phyloP scores from a whole-genome alignment of 2,113 vertebrate species.

The Cynoglossus semilaevis region DNA sequence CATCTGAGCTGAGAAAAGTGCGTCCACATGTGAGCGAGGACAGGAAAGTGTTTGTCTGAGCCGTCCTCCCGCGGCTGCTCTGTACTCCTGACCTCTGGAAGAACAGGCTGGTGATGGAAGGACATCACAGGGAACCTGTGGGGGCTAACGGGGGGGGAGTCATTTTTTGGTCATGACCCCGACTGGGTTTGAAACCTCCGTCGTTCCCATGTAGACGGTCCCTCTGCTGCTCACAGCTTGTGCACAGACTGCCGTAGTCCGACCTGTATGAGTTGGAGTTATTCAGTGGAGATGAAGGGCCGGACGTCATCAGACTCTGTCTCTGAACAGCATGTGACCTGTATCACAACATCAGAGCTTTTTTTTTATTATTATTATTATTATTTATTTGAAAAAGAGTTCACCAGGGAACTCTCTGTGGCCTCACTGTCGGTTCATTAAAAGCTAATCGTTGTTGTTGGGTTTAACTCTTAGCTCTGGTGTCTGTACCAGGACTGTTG shows the following conservation, averaged over 20 bases:
- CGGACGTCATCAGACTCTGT: not conserved
- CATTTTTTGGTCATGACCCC: slow-evolving; percentile 13
- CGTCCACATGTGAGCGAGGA: slow-evolving; percentile 20
- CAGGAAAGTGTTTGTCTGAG: slow-evolving; percentile 14
- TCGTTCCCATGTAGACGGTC: not conserved
- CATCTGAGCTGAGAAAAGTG: slow-evolving; percentile 32
- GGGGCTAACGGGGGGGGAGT: slow-evolving; percentile 12
- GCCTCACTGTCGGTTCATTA: not conserved
- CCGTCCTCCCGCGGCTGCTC: slow-evolving; percentile 12
- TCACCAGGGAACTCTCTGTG: not conserved
- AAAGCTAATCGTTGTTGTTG: not conserved
- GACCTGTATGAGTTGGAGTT: not conserved
- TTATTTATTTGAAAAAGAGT: slow-evolving; percentile 1
- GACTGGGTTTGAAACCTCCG: not conserved
- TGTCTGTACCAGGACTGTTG: too few species aligned
- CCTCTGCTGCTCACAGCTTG: slow-evolving; percentile 1
- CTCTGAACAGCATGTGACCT: not conserved
- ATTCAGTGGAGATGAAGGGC: not conserved
- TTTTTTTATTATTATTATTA: not conserved
- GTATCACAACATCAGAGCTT: not conserved
- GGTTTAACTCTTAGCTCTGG: too few species aligned
- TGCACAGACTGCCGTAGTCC: not conserved
- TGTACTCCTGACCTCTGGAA: slow-evolving; percentile 7
- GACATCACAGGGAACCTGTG: not conserved
- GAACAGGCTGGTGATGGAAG: not conserved